A percentile compares a stretch with the other conserved stretches of the same genome.
phyloP scores from a whole-genome alignment of 2,113 vertebrate species.

The Zootoca vivipara region DNA sequence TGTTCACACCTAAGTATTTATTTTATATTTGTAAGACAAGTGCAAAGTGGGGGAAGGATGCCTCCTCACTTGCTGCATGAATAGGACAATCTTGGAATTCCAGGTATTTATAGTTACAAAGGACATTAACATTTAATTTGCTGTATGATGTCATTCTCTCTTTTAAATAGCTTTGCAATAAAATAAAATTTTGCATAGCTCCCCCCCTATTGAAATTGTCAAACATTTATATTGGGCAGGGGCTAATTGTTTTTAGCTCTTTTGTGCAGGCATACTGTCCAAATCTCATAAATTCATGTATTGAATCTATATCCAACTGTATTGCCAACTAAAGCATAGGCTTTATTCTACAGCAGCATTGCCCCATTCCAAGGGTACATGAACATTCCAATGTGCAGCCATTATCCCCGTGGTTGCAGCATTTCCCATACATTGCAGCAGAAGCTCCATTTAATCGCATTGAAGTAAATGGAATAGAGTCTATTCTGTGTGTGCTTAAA shows the following conservation, averaged over 20 bases:
- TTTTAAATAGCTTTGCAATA: constrained; percentile 18
- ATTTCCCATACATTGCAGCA: background rate
- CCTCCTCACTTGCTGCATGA: constrained; percentile 57
- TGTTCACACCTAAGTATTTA: constrained; percentile 56
- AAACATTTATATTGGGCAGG: constrained; percentile 34
- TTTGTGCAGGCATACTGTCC: constrained; percentile 33
- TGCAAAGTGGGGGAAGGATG: background rate
- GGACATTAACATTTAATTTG: constrained; percentile 48
- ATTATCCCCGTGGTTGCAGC: background rate
- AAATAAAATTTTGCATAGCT: constrained; percentile 46
- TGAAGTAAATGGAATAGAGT: background rate
- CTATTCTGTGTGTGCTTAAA: background rate
- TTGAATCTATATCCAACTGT: background rate
- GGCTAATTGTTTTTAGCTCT: background rate
- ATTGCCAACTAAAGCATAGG: too few relatives aligned
- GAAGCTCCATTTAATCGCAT: background rate
- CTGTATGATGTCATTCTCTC: constrained; percentile 40
- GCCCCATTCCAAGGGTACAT: background rate
- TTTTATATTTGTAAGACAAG: constrained; percentile 60
- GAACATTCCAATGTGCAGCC: background rate
- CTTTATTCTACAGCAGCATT: background rate
- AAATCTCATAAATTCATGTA: constrained; percentile 4
- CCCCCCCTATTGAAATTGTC: constrained; percentile 46
- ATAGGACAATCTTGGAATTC: constrained; percentile 61
- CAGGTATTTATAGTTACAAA: constrained; percentile 49